phyloP scores from a whole-genome alignment of 2,888 invertebrate genomes.

The Chirona hameri region DNA sequence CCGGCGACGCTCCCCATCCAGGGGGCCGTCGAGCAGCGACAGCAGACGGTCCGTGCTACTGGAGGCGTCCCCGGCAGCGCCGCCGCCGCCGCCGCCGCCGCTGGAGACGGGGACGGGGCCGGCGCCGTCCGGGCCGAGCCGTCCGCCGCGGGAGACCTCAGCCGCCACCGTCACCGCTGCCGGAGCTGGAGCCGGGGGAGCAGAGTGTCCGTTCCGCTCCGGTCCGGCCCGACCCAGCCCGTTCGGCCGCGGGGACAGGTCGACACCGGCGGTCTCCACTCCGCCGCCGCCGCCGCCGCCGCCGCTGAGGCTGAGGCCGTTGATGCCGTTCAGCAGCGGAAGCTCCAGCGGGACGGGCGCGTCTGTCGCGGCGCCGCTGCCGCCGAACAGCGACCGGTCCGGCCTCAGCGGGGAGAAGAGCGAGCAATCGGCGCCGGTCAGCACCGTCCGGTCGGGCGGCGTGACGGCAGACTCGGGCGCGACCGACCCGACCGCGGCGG shows the following conservation, averaged over 20 bases:
- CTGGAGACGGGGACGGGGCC: not conserved
- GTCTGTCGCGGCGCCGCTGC: not conserved
- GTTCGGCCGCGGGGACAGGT: not conserved
- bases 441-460: not conserved
- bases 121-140: not conserved
- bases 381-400: not conserved
- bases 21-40: not conserved
- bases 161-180: not conserved
- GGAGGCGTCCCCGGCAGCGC: too few species aligned
- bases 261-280: not conserved
- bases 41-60: not conserved
- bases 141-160: too few species aligned
- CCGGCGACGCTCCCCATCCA: not conserved
- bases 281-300: not conserved
- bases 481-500: not conserved
- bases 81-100: too few species aligned
- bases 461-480: not conserved
- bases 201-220: not conserved
- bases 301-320: not conserved
- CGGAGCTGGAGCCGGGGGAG: too few species aligned
- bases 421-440: not conserved
- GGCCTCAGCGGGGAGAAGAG: not conserved
- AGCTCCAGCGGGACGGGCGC: not conserved
- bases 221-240: not conserved
- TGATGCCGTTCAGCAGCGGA: not conserved